A percentile compares a stretch with the other conserved stretches of the same genome.
Evolutionary conservation across 2,797 vertebrate species (phyloP).

Genomic region (Rhinichthys osculus): DNA sequence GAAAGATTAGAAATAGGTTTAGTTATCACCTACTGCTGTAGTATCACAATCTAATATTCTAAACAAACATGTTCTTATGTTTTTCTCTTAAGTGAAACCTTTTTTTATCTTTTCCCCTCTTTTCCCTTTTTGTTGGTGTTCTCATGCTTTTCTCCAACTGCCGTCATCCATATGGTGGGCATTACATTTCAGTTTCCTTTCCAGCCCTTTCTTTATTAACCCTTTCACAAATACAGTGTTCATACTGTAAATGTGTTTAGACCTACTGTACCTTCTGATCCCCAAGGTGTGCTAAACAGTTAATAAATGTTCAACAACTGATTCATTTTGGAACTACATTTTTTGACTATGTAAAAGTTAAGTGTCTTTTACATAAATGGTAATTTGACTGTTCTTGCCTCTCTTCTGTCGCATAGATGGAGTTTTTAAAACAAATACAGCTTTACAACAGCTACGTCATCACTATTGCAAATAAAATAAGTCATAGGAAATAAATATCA

Average conservation of each 20-base stretch:
- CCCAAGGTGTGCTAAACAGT: neutral
- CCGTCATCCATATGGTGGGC: conserved; percentile 27
- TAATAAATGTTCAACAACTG: neutral
- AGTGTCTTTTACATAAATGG: neutral
- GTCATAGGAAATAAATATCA: neutral
- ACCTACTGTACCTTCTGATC: neutral
- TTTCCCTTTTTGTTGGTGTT: conserved; percentile 36
- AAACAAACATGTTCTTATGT: conserved; percentile 63
- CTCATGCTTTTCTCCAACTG: conserved; percentile 38
- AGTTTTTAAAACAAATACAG: neutral
- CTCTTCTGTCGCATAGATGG: neutral
- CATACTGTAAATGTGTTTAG: neutral
- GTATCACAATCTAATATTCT: neutral
- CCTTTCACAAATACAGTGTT: neutral
- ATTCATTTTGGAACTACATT: neutral
- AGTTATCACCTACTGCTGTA: neutral
- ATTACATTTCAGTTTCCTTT: conserved; percentile 13
- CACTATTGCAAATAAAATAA: neutral
- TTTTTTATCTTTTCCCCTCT: conserved; percentile 1
- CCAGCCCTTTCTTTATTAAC: neutral
- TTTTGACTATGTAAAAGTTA: neutral
- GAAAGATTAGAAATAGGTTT: neutral
- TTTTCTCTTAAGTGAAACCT: conserved; percentile 65
- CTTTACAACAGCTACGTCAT: neutral
- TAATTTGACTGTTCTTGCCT: neutral